Conservation (phyloP, 2,888 invertebrate genomes). For the Rhaphigaster nebulosa region DNA sequence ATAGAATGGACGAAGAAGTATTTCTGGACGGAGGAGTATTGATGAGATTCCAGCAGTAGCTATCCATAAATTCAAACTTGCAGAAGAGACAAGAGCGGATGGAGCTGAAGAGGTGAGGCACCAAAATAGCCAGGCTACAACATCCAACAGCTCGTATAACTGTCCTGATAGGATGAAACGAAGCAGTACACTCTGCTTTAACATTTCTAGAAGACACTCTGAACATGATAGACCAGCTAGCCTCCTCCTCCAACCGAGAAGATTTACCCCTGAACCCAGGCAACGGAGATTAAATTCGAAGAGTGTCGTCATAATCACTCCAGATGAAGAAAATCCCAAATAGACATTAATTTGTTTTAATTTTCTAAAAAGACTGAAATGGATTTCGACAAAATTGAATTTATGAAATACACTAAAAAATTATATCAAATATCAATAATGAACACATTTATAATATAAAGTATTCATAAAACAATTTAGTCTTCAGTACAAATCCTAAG, state of each 20-base stretch:
- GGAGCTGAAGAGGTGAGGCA: not conserved
- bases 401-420: not conserved
- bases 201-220: not conserved
- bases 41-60: constrained; percentile 34
- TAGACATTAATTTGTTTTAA: not conserved
- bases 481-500: no score
- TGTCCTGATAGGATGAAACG: not conserved
- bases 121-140: not conserved
- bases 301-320: constrained; percentile 35
- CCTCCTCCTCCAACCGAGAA: not conserved
- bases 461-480: no score
- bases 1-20: constrained; percentile 20
- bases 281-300: not conserved
- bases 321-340: constrained; percentile 26
- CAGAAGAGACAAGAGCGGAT: constrained; percentile 20
- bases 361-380: not conserved
- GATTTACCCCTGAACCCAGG: not conserved
- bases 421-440: not conserved
- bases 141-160: not conserved
- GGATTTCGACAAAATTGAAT: not conserved
- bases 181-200: not conserved
- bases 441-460: no score
- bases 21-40: not conserved
- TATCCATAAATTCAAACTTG: constrained; percentile 26
- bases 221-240: not conserved